A percentile compares a stretch with the other conserved stretches of the same genome.
Conservation (phyloP, 2,797 vertebrate species). For the Diplodus puntazzo region DNA sequence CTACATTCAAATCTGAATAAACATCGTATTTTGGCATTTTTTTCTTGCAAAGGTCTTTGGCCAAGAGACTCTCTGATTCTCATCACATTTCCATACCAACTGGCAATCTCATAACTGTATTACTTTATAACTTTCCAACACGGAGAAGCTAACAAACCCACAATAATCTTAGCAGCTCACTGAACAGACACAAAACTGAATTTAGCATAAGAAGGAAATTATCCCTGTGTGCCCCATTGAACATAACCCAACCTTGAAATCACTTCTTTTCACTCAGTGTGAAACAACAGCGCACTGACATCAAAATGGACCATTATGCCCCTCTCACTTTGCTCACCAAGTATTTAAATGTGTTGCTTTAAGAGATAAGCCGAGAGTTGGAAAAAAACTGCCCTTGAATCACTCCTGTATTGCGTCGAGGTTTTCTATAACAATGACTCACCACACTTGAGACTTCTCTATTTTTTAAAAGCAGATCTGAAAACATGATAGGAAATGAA, state of each 20-base stretch:
- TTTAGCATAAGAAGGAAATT: slow-evolving; percentile 10
- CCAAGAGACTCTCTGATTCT: not conserved
- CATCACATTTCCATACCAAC: not conserved
- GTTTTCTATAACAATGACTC: slow-evolving; percentile 1
- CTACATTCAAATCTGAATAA: not conserved
- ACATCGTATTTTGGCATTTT: not conserved
- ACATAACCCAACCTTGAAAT: slow-evolving; percentile 48
- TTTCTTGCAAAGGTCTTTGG: not conserved
- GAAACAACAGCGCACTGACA: slow-evolving; percentile 33
- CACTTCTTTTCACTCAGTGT: slow-evolving; percentile 15
- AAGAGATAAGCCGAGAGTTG: not conserved
- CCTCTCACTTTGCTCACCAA: slow-evolving; percentile 5
- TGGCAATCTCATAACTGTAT: no score
- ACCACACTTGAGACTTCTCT: slow-evolving; percentile 11
- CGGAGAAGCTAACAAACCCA: not conserved
- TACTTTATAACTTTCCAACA: not conserved
- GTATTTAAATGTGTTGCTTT: slow-evolving; percentile 10
- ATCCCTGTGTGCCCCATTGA: slow-evolving; percentile 21
- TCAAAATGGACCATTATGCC: slow-evolving; percentile 12
- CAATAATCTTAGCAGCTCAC: not conserved
- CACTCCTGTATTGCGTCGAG: not conserved
- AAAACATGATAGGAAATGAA: slow-evolving; percentile 3
- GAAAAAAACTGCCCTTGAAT: slow-evolving; percentile 10
- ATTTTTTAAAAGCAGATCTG: slow-evolving; percentile 18
- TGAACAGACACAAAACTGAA: slow-evolving; percentile 1